Base-by-base conservation (phyloP, 2,797 vertebrate genomes). In the Nannoperca obscura region DNA sequence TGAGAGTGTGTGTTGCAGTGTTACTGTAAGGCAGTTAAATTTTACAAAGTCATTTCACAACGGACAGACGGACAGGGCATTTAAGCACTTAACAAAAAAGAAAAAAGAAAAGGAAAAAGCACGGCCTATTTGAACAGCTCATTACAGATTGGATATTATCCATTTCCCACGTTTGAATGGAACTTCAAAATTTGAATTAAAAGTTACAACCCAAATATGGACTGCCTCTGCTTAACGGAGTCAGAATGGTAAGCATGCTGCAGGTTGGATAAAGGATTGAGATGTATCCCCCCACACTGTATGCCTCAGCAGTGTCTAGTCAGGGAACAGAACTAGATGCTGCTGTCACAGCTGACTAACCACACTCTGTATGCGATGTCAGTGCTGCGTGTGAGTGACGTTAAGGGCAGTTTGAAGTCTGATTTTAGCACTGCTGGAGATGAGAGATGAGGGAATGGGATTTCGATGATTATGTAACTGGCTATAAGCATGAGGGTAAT, bases 381-480 rank as follows among this genome's bases (percentile, higher is more conserved):
- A 74, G 14, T 58, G 72, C 67, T 65, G 54, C 15, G 6, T 71
- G 65, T 74, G 40, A 83, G 44, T 68, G 69, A 71, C 42, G 47
- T 60, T 74, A 67, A 63, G 68, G 64, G 44, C 58, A 64, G 57
- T 72, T 69, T 81, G 53, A 71, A 58, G 71, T 74, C 58, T 52
- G 17, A 58, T 38, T 77, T 79, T 44, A 78, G 53, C 2, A 0
- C 32, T 53, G 55, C 62, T 64, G 74, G 22, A 77, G 69, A 87
- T 49, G 17, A 46, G 7, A 19, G 17, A 19, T 30, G 63, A 71
- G 32, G 46, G 22, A 70, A 67, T 57, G 66, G 67, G 62, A 73
- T 74, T 59, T 78, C 87, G 77, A 85, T 64, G 49, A 58, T 74
- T 76, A 65, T 76, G 61, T 60, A 78, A 76, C 64, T 24, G 57